Percentiles rank a stretch among this genome's conserved stretches.
These are phyloP conservation scores for Mormyrus lacerda DNA, from an alignment of 2,113 vertebrate genomes.

Conservation along the genomic window DNA sequence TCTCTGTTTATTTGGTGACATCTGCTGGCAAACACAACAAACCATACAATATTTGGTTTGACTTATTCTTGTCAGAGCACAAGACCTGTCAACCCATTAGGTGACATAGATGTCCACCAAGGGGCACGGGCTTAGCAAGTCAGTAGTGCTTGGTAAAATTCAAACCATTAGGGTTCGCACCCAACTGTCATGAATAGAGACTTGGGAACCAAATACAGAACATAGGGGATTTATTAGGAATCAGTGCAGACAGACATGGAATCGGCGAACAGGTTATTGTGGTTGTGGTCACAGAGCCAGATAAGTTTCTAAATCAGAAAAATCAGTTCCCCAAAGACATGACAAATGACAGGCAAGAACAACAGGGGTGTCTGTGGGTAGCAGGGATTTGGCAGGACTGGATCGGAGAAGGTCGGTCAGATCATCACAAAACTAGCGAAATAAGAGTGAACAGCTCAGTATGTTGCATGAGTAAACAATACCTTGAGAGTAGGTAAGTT, in stretches of 20 bases:
- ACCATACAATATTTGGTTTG: background rate
- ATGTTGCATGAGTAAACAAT: background rate
- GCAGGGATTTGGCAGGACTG: background rate
- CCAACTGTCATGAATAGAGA: background rate
- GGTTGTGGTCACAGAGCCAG: background rate
- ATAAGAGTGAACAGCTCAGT: background rate
- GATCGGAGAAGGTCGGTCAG: background rate
- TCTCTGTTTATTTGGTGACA: conserved; percentile 25
- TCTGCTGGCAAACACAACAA: conserved; percentile 24
- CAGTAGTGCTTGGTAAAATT: background rate
- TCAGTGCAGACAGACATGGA: background rate
- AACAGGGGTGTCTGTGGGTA: background rate
- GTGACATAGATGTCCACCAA: background rate
- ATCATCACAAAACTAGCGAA: background rate
- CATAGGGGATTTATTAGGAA: background rate
- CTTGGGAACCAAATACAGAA: background rate
- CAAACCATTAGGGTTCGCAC: background rate
- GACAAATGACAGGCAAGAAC: background rate
- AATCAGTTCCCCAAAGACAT: background rate
- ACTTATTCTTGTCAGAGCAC: background rate
- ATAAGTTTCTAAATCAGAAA: background rate
- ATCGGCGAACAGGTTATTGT: background rate
- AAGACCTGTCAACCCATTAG: background rate
- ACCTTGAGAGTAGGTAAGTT: background rate
- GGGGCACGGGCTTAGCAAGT: background rate